Conservation (phyloP, 92 coral and sea anemone genomes). For the Porites evermanni region DNA sequence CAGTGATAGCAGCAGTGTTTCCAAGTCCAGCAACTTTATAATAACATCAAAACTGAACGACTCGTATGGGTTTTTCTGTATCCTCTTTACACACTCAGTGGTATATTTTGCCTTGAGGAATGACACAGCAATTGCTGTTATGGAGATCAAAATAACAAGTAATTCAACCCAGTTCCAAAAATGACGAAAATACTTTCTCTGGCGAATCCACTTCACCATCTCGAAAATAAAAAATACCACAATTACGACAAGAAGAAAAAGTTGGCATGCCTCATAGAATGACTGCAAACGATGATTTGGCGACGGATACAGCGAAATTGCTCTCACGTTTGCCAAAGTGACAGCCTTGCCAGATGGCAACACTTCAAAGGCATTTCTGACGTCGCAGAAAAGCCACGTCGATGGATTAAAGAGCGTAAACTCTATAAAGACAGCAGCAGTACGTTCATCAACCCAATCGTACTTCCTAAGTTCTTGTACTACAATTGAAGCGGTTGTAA, state of each 20-base stretch:
- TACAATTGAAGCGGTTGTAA: constrained; percentile 56
- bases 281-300: constrained; percentile 58
- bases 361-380: constrained; percentile 62
- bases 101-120: constrained; percentile 75
- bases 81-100: constrained; percentile 55
- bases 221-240: constrained; percentile 63
- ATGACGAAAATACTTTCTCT: constrained; percentile 55
- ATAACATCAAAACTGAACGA: constrained; percentile 74
- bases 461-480: constrained; percentile 42
- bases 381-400: constrained; percentile 70
- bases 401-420: constrained; percentile 76
- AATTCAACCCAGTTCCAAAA: constrained; percentile 83
- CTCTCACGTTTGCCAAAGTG: constrained; percentile 45
- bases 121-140: constrained; percentile 69
- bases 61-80: constrained; percentile 70
- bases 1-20: constrained; percentile 66
- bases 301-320: constrained; percentile 68
- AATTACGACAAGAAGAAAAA: constrained; percentile 68
- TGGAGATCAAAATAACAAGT: constrained; percentile 48
- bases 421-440: constrained; percentile 75
- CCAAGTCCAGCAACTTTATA: constrained; percentile 69
- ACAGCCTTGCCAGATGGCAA: constrained; percentile 53
- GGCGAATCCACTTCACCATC: constrained; percentile 61
- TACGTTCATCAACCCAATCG: constrained; percentile 68
- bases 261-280: constrained; percentile 71